Percentiles rank a stretch among this genome's conserved stretches.
Conservation (phyloP, 2,113 vertebrate species). For the Burhinus oedicnemus region DNA sequence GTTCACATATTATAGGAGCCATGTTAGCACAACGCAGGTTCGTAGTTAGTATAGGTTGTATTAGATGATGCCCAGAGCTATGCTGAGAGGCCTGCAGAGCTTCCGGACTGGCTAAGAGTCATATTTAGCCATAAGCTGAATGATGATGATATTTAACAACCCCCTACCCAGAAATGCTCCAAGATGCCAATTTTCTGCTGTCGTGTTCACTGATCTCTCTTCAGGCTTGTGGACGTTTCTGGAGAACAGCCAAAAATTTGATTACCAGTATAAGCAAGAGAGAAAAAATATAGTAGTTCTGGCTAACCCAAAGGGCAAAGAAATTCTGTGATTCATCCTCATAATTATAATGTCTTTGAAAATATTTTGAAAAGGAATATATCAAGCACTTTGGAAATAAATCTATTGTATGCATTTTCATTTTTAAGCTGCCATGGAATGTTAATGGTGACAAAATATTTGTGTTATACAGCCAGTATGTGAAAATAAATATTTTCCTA, state of each 20-base stretch:
- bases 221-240: background rate
- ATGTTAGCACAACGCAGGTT: too few relatives aligned
- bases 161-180: background rate
- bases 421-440: slow-evolving; percentile 40
- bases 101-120: background rate
- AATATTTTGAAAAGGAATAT: slow-evolving; percentile 51
- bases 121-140: background rate
- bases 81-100: background rate
- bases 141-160: background rate
- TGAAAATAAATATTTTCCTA: slow-evolving; percentile 51
- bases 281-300: slow-evolving; percentile 12
- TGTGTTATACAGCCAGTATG: slow-evolving; percentile 8
- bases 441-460: slow-evolving; percentile 61
- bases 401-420: slow-evolving; percentile 36
- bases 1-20: accelerated
- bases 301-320: background rate
- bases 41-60: background rate
- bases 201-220: background rate
- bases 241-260: background rate
- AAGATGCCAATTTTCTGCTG: background rate
- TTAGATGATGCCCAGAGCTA: background rate
- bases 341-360: slow-evolving; percentile 32
- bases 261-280: background rate
- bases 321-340: slow-evolving; percentile 14
- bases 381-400: slow-evolving; percentile 34